Base-by-base conservation (phyloP, 1,140 invertebrate species). In the Bemisia tabaci region DNA sequence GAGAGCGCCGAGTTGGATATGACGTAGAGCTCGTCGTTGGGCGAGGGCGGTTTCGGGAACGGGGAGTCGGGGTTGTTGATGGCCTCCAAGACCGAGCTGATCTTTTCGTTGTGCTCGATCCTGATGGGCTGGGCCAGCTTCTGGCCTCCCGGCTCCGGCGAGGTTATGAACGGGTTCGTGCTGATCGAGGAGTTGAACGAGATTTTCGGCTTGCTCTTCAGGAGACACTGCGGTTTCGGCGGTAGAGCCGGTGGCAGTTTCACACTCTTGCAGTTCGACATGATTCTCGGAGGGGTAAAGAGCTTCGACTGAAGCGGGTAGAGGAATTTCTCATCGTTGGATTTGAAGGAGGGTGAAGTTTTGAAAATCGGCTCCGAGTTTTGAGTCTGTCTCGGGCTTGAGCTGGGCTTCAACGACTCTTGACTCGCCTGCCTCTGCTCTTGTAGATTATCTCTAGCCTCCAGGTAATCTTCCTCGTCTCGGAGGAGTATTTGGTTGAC, bases 401-500 rank as follows among this genome's bases (percentile, higher is more conserved):
- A 17, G 17, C 17, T 48, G 5, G 17, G 5, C 17, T 48, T 48
- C 17, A 48, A 17, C 17, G 33, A 5, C 5, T 48, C 33, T 48
- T 48, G 33, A 17, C 17, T 17, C 33, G 17, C 17, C 17, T 9
- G 17, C 17, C 17, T 48, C 17, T 48, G 33, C 5, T 48, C 33
- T 1, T 23, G 59, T 5, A 59, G 58, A 17, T 64, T 68, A 12
- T 66, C 64, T 33, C 68, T 66, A 59, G 70, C 69, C 58, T 72
- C 70, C 26, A 69, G 17, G 24, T 69, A 71, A 59, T 81, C 79
- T 26, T 82, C 80, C 75, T 78, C 79, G 67, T 82, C 81, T n/a
- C 77, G 74, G 21, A 88, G 74, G 5, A 89, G 76, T 68, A 89
- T 89, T 75, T 88, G 87, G 78, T 88, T 89, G 26, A 89, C 86